Percentiles rank a stretch among this genome's conserved stretches.
Conservation (phyloP, 2,113 vertebrate species). For the Urocynchramus pylzowi region DNA sequence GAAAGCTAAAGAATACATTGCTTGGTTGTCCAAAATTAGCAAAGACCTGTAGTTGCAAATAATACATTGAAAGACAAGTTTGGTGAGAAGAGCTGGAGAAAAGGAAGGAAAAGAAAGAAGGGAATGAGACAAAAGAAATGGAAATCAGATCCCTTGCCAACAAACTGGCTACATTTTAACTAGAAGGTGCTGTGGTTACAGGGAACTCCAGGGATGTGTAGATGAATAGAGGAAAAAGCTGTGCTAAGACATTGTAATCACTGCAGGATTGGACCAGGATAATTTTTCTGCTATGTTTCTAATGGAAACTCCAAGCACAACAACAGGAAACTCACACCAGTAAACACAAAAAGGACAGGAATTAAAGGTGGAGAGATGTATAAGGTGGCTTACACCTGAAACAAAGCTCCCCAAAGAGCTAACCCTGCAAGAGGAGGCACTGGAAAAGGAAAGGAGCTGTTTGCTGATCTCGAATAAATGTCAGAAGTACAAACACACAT, state of each 20-base stretch:
- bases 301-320: not conserved
- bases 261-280: not conserved
- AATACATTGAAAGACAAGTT: not conserved
- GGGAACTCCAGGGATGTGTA: not conserved
- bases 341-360: not conserved
- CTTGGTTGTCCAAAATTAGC: not conserved
- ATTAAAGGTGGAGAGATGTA: not conserved
- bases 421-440: not conserved
- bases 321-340: not conserved
- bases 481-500: not conserved
- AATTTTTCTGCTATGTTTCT: not conserved
- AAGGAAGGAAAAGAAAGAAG: not conserved
- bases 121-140: not conserved
- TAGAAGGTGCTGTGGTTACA: not conserved
- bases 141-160: not conserved
- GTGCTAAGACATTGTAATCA: not conserved
- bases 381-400: not conserved
- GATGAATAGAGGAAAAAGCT: not conserved
- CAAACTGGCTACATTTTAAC: not conserved
- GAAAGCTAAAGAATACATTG: not conserved
- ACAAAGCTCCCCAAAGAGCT: not conserved
- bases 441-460: not conserved
- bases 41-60: not conserved
- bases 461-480: not conserved
- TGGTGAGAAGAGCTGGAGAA: not conserved